These are phyloP conservation scores for Strix aluco DNA, from an alignment of 2,113 vertebrate species.

Conservation along the genomic window DNA sequence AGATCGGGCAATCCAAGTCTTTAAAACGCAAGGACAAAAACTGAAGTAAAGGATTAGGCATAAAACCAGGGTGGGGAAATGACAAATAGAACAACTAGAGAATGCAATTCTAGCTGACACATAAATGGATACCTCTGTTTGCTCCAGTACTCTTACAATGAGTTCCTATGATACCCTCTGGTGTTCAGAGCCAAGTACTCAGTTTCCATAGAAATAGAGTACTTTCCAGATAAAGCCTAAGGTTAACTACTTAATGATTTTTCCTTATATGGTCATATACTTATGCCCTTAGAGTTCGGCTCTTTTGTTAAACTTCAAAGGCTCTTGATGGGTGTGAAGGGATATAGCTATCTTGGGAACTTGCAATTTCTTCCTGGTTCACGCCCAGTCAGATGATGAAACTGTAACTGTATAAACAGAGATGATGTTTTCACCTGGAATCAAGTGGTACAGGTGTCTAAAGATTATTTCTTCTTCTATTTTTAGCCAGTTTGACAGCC, in stretches of 20 bases:
- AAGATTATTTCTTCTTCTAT: neutral
- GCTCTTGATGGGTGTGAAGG: neutral
- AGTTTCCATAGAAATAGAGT: slow-evolving; percentile 11
- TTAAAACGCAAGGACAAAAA: neutral
- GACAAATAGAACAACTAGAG: neutral
- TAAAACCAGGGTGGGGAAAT: neutral
- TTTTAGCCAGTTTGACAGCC: neutral
- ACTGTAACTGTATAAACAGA: neutral
- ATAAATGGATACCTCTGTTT: neutral
- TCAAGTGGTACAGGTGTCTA: neutral
- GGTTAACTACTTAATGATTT: slow-evolving; percentile 13
- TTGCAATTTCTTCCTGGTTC: neutral
- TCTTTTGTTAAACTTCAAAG: slow-evolving; percentile 14
- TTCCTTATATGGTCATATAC: neutral
- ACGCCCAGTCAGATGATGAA: neutral
- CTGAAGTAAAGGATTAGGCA: neutral
- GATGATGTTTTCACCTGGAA: neutral
- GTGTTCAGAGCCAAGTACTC: neutral
- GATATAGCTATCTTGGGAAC: neutral
- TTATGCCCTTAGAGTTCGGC: neutral
- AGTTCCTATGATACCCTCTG: neutral
- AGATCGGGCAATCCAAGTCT: neutral
- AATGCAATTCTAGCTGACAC: neutral
- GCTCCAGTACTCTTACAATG: neutral
- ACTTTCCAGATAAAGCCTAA: neutral